phyloP scores from a whole-genome alignment of 2,113 vertebrate genomes.

The Periophthalmodon schlosseri region DNA sequence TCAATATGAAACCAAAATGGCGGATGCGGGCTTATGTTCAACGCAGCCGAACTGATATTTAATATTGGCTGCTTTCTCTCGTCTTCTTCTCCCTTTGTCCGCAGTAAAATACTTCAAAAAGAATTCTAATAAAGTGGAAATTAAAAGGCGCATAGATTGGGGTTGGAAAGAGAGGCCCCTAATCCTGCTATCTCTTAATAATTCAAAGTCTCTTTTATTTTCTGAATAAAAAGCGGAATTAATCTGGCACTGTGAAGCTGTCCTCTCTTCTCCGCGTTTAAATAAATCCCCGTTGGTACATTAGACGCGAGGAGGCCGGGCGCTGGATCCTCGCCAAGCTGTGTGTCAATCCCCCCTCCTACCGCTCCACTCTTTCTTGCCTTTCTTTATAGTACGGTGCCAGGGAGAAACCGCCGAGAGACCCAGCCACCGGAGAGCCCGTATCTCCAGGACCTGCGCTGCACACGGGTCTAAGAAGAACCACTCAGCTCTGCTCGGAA shows the following conservation, averaged over 20 bases:
- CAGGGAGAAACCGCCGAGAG: constrained; percentile 76
- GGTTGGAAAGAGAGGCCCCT: constrained; percentile 95
- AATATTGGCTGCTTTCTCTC: constrained; percentile 98
- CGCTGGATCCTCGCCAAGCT: constrained; percentile 82
- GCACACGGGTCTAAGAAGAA: constrained; percentile 74
- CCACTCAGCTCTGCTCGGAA: constrained; percentile 69
- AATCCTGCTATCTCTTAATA: constrained; percentile 99
- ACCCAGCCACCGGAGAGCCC: constrained; percentile 74
- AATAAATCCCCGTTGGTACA: constrained; percentile 92
- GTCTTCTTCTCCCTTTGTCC: constrained; percentile 96
- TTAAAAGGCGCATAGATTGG: constrained; percentile 97
- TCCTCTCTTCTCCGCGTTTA: constrained; percentile 93
- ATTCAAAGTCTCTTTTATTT: constrained; percentile 99
- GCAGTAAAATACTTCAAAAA: constrained; percentile 99
- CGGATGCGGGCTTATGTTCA: constrained; percentile 88
- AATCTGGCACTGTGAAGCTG: constrained; percentile 97
- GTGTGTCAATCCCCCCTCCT: constrained; percentile 80
- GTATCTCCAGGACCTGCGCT: constrained; percentile 81
- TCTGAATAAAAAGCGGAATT: constrained; percentile 98
- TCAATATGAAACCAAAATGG: constrained; percentile 72
- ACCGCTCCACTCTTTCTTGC: constrained; percentile 76
- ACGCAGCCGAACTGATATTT: constrained; percentile 99
- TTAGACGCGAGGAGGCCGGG: constrained; percentile 82
- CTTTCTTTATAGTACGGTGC: constrained; percentile 76
- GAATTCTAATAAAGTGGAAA: constrained; percentile 99